Base-by-base conservation (phyloP, 1,140 invertebrate genomes). In the Polypedilum pembai region DNA sequence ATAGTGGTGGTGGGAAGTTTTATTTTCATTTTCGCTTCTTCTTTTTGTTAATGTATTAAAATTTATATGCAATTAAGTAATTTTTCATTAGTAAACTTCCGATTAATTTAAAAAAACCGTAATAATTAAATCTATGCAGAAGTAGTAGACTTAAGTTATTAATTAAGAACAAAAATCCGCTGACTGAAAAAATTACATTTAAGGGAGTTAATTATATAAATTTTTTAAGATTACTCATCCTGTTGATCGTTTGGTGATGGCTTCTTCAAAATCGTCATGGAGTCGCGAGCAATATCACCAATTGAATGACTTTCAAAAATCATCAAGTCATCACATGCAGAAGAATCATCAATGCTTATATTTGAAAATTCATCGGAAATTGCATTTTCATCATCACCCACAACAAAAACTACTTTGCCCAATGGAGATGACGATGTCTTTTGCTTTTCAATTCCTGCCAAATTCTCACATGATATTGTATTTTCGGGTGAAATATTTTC, bases 401-500 rank as follows among this genome's bases (percentile, higher is more conserved):
- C 75, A 21, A 73, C 75, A 66, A 75, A 75, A 21, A 20, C 5
- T 3, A 75, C 74, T 56, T 75, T 75, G 40, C 75, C 75, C 75
- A 69, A 76, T 73, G 78, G 76, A 3, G 77, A 76, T 56, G 76
- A 76, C 8, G 78, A 20, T n/a, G 77, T 40, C 41, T 77, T 76
- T 73, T 77, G 79, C 65, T 56, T 56, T 15, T 56, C 45, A 56
- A 56, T 56, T 12, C 45, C 45, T 15, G 45, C 12, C n/a, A 82
- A 73, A n/a, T 79, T 81, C 41, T 80, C 80, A 76, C 81, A 79
- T 7, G 80, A 81, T 8, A 82, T 81, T 40, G 80, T 82, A 66
- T 82, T 81, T 74, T 82, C 80, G 15, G 81, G 81, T 41, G 81
- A 82, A 21, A 82, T 81, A 75, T 82, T 82, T 76, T 82, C 81